phyloP scores from a whole-genome alignment of 2,888 invertebrate genomes.

The Sarcophaga subvicina region DNA sequence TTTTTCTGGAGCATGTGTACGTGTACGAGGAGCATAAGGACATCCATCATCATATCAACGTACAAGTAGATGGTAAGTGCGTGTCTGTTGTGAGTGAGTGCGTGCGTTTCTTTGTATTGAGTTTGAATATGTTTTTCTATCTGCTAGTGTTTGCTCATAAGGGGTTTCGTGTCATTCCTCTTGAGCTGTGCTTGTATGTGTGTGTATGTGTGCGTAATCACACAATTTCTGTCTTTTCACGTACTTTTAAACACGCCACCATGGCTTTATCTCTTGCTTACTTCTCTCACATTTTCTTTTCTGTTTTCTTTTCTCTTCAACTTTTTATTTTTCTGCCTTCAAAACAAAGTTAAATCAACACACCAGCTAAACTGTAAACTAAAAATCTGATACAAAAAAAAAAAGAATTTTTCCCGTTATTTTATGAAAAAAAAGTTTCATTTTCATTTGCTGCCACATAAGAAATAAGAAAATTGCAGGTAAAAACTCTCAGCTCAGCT shows the following conservation, averaged over 20 bases:
- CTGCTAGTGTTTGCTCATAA: conserved; percentile 13
- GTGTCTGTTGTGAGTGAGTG: background rate
- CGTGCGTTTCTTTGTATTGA: background rate
- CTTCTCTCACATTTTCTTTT: background rate
- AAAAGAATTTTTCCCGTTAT: conserved; percentile 21
- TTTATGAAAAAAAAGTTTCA: conserved; percentile 42
- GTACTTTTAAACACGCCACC: conserved; percentile 52
- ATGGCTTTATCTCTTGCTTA: conserved; percentile 9
- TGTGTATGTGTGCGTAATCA: conserved; percentile 52
- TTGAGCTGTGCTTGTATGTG: background rate
- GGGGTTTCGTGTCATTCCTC: background rate
- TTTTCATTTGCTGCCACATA: conserved; percentile 3
- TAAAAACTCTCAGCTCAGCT: conserved; percentile 24
- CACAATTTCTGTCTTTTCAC: conserved; percentile 56
- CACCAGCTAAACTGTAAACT: background rate
- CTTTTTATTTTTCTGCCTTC: background rate
- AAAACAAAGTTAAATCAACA: conserved; percentile 6
- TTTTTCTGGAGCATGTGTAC: background rate
- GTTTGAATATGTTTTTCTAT: too few relatives aligned
- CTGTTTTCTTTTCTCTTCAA: background rate
- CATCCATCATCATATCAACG: too few relatives aligned
- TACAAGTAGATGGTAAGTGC: too few relatives aligned
- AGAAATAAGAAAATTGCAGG: conserved; percentile 33
- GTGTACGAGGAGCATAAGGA: background rate
- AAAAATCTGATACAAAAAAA: conserved; percentile 11